Percentiles rank a stretch among this genome's conserved stretches.
phyloP scores from a whole-genome alignment of 2,888 invertebrate species.

The Hirtodrosophila histrioides region DNA sequence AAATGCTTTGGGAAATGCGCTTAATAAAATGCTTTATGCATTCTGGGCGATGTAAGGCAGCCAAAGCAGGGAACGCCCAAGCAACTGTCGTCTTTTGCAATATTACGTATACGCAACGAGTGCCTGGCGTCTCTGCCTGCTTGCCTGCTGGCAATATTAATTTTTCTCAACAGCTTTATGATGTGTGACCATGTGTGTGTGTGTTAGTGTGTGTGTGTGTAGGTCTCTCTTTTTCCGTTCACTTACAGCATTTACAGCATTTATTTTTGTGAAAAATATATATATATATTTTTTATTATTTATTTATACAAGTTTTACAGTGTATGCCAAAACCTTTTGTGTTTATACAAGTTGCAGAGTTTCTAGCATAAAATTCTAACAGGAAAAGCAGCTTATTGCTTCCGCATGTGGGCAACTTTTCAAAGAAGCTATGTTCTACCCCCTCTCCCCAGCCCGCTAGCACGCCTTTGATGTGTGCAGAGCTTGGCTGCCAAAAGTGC shows the following conservation, averaged over 20 bases:
- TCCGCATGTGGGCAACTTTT: constrained; percentile 52
- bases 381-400: constrained; percentile 71
- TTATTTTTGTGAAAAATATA: constrained; percentile 41
- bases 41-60: constrained; percentile 22
- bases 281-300: constrained; percentile 36
- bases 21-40: constrained; percentile 53
- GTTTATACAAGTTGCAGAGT: constrained; percentile 31
- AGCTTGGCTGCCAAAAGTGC: constrained; percentile 28
- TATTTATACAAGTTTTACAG: constrained; percentile 44
- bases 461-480: constrained; percentile 18
- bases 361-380: constrained; percentile 46
- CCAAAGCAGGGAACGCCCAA: constrained; percentile 24
- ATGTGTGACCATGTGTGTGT: constrained; percentile 54
- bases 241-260: constrained; percentile 47
- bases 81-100: constrained; percentile 41
- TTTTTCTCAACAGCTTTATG: constrained; percentile 62
- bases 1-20: constrained; percentile 46
- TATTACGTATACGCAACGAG: constrained; percentile 65
- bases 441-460: not conserved
- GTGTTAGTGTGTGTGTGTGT: constrained; percentile 13
- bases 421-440: constrained; percentile 27
- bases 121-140: constrained; percentile 12
- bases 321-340: constrained; percentile 35
- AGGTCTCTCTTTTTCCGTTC: constrained; percentile 9
- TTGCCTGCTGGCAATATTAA: constrained; percentile 66